These are phyloP conservation scores for Clepsis dumicolana DNA, from an alignment of 2,888 invertebrate genomes.

Conservation along the genomic window DNA sequence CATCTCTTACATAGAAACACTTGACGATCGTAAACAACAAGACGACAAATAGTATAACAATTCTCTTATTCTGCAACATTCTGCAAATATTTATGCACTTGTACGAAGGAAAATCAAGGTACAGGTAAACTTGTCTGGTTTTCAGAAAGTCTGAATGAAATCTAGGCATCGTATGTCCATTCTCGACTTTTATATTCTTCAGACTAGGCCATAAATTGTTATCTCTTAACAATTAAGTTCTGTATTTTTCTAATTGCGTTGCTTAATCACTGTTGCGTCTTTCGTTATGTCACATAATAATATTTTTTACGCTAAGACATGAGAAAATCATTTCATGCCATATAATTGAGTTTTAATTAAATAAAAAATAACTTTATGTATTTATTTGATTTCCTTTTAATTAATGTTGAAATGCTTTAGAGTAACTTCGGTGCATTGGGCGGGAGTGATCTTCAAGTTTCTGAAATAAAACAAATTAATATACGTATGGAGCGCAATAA, in stretches of 20 bases:
- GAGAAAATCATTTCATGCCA: not conserved
- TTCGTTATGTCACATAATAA: slow-evolving; percentile 3
- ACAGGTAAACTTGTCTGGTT: not conserved
- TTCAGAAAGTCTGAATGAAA: not conserved
- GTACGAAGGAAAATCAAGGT: not conserved
- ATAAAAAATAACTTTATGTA: not conserved
- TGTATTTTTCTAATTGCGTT: slow-evolving; percentile 36
- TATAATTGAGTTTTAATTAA: not conserved
- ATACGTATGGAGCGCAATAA: not conserved
- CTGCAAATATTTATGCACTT: not conserved
- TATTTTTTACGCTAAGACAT: not conserved
- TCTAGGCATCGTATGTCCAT: slow-evolving; percentile 13
- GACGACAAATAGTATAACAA: slow-evolving; percentile 4
- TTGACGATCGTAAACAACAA: slow-evolving; percentile 7
- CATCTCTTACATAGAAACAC: slow-evolving; percentile 27
- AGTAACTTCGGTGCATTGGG: slow-evolving; percentile 39
- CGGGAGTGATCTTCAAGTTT: slow-evolving; percentile 59
- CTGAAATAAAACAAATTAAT: slow-evolving; percentile 51
- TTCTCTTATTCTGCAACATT: slow-evolving; percentile 1
- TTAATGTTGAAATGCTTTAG: slow-evolving; percentile 26
- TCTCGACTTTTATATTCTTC: slow-evolving; percentile 30
- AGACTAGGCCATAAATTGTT: slow-evolving; percentile 19
- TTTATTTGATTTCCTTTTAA: not conserved
- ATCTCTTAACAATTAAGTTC: slow-evolving; percentile 29
- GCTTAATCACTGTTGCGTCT: not conserved